phyloP scores from a whole-genome alignment of 2,888 invertebrate species.

The Agrypnus murinus region DNA sequence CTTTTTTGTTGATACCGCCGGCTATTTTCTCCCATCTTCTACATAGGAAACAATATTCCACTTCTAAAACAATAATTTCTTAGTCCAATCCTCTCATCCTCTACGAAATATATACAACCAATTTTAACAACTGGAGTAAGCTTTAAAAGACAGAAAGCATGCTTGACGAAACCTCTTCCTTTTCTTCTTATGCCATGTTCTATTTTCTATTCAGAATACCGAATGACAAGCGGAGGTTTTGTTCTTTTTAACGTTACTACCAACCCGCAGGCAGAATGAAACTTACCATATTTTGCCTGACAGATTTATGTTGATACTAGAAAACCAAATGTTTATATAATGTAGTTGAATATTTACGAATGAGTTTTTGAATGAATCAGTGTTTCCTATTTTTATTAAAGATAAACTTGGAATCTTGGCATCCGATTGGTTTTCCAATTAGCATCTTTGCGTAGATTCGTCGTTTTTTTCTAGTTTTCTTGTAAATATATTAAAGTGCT shows the following conservation, averaged over 20 bases:
- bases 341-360: constrained; percentile 3
- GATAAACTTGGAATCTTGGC: no score
- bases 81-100: no score
- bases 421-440: no score
- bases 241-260: background rate
- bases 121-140: no score
- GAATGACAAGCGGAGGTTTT: constrained; percentile 1
- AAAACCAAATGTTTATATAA: constrained; percentile 17
- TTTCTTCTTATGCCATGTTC: background rate
- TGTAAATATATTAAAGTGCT: no score
- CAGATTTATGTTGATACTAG: constrained; percentile 14
- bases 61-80: no score
- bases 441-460: no score
- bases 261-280: background rate
- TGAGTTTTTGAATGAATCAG: background rate
- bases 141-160: constrained; percentile 5
- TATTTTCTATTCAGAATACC: constrained; percentile 19
- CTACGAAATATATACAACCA: no score
- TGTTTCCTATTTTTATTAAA: no score
- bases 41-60: no score
- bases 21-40: constrained; percentile 23
- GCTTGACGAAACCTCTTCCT: constrained; percentile 4
- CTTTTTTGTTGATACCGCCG: constrained; percentile 5
- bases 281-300: constrained; percentile 1
- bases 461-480: no score